Evolutionary conservation across 1,140 invertebrate species (phyloP).

Genomic region (Trichogramma pretiosum): DNA sequence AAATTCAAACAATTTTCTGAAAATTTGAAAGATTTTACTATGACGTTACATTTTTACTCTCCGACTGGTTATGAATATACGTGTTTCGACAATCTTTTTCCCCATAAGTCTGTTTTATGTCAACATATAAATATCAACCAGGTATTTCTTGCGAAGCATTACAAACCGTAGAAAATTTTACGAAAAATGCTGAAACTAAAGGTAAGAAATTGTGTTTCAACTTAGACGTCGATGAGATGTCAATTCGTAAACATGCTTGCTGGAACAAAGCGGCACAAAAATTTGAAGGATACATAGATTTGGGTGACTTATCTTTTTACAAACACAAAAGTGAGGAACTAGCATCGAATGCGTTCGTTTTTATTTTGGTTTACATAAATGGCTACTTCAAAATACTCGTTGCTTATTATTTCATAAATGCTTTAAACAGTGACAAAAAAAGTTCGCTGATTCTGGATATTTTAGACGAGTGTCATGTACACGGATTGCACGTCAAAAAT

Average conservation of each 20-base stretch:
- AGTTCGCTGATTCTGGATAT: background rate
- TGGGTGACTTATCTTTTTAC: background rate
- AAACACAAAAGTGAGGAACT: background rate
- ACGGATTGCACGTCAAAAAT: constrained; percentile 8
- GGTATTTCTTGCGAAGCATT: too few species aligned
- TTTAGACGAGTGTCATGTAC: background rate
- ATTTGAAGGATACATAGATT: background rate
- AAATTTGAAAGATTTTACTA: too few species aligned
- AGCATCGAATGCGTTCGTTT: background rate
- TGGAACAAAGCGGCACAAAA: background rate
- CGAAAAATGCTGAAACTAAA: background rate
- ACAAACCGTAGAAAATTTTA: too few species aligned
- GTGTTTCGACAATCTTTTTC: too few species aligned
- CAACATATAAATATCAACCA: too few species aligned
- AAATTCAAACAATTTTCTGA: too few species aligned
- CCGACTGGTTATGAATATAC: too few species aligned
- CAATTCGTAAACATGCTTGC: background rate
- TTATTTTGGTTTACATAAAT: background rate
- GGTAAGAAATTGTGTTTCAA: background rate
- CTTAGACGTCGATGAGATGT: background rate
- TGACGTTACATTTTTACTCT: too few species aligned
- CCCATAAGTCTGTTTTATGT: too few species aligned
- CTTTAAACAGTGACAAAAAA: background rate
- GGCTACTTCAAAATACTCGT: background rate
- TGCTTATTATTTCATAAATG: background rate